Evolutionary conservation across 92 coral and sea anemone genomes (phyloP).

Genomic region (Phymanthus crucifer): DNA sequence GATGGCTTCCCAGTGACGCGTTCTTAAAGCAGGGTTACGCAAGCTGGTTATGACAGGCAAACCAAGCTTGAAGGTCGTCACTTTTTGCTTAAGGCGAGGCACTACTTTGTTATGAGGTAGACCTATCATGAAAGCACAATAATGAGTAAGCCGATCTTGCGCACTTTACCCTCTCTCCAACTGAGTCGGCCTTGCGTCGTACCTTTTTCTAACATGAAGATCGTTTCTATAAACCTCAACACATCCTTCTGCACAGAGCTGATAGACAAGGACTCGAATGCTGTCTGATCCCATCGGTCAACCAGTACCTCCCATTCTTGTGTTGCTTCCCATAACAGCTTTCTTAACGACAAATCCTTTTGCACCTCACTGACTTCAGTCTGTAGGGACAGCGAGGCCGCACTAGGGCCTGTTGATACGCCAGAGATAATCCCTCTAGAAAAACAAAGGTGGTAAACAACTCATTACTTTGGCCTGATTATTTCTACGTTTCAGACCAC

Average conservation of each 20-base stretch:
- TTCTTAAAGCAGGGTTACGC: slow-evolving; percentile 85
- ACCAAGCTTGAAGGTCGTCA: slow-evolving; percentile 87
- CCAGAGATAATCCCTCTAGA: slow-evolving; percentile 44
- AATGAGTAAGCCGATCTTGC: neutral
- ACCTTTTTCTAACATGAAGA: slow-evolving; percentile 94
- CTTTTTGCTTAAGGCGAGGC: slow-evolving; percentile 78
- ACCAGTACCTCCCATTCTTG: slow-evolving; percentile 92
- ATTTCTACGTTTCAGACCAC: no score
- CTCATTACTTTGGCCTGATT: neutral
- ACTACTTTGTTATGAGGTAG: slow-evolving; percentile 93
- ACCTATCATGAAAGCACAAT: slow-evolving; percentile 41
- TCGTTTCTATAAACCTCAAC: slow-evolving; percentile 82
- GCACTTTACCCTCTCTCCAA: neutral
- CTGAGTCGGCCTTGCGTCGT: neutral
- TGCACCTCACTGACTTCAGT: slow-evolving; percentile 90
- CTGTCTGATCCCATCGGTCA: slow-evolving; percentile 78
- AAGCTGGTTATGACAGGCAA: slow-evolving; percentile 93
- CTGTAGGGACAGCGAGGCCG: slow-evolving; percentile 77
- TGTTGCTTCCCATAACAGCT: slow-evolving; percentile 91
- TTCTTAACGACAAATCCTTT: slow-evolving; percentile 80
- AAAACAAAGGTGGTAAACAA: neutral
- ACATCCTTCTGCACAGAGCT: slow-evolving; percentile 87
- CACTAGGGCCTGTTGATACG: slow-evolving; percentile 34
- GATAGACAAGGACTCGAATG: slow-evolving; percentile 78
- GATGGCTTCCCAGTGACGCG: slow-evolving; percentile 97